Evolutionary conservation across 2,888 invertebrate genomes (phyloP), one percentile per base, ranked within the genome.

Genomic region (Melinaea menophilus): DNA sequence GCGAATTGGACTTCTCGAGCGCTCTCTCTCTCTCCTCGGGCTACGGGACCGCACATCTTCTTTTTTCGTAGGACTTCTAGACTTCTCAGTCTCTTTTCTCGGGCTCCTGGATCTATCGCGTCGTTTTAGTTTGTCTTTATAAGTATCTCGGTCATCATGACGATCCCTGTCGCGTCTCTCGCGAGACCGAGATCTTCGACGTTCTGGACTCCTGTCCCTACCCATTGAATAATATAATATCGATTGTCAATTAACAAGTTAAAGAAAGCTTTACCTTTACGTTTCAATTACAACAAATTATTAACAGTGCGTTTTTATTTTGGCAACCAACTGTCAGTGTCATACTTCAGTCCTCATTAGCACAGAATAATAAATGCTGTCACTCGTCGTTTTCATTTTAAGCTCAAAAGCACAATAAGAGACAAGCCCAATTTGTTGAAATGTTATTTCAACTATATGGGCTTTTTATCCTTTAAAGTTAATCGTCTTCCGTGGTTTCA

Each of bases 161-260:
- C 89, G 86, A 7, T 90, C 90, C 67, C 85, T 78, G 2, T 90
- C 89, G n/a, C 86, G 84, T 64, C 84, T 80, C 60, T 90, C 90
- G 62, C 86, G 79, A 12, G 89, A 88, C 7, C 88, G 84, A n/a
- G 90, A 89, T 55, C 90, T 80, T 31, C 87, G 81, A 41, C 88
- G 80, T 58, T 90, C 90, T 12, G 84, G 82, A 73, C 84, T 88
- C 67, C 88, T 82, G 61, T 90, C 90, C 57, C 90, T 74, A 46
- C 74, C 87, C 90, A 90, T 90, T 41, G 45, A 64, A 37, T n/a
- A 55, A 57, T 47, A 54, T 57, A 54, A 5, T 9, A 54, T 3
- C 31, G 22, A 22, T 59, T 31, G 22, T 11, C 9, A 48, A n/a
- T 2, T 31, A 3, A 31, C 51, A 31, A 51, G 31, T 31, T 31